Percentiles rank a stretch among this genome's conserved stretches.
phyloP scores from a whole-genome alignment of 2,113 vertebrate genomes.

The Archocentrus centrarchus region DNA sequence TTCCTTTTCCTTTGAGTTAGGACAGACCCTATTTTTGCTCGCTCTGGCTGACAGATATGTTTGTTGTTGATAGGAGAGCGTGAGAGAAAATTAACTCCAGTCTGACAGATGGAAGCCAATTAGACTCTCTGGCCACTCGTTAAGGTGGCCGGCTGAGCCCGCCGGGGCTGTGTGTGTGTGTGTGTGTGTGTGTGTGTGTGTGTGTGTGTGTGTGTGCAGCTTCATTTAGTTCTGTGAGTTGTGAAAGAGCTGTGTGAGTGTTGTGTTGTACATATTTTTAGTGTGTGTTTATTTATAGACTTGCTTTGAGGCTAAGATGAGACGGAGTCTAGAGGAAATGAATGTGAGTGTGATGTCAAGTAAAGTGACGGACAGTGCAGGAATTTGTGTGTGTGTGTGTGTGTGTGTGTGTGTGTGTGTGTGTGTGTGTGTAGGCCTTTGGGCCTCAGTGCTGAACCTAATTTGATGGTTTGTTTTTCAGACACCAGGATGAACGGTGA shows the following conservation, averaged over 20 bases:
- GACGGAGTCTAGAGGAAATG: neutral
- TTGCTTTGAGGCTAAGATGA: neutral
- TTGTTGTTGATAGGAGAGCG: neutral
- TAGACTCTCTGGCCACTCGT: conserved; percentile 34
- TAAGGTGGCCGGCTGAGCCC: conserved; percentile 28
- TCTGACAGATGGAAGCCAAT: conserved; percentile 63
- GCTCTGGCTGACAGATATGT: conserved; percentile 23
- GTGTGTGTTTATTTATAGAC: neutral
- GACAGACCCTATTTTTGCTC: neutral
- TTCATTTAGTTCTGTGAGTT: neutral
- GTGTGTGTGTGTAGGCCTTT: neutral
- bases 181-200: neutral
- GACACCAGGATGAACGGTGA: conserved; percentile 56
- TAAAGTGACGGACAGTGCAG: neutral
- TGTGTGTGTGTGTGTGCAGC: conserved; percentile 1
- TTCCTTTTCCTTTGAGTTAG: neutral
- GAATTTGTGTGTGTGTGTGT: conserved; percentile 1
- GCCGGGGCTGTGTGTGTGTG: neutral
- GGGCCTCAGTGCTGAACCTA: neutral
- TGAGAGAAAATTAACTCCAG: conserved; percentile 40
- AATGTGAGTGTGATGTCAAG: neutral
- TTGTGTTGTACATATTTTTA: neutral
- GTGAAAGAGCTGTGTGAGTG: neutral
- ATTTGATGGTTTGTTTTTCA: conserved; percentile 31
- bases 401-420: neutral